A percentile compares a stretch with the other conserved stretches of the same genome.
These are phyloP conservation scores for Adrianichthys oophorus DNA, from an alignment of 2,797 vertebrate genomes.

Conservation along the genomic window DNA sequence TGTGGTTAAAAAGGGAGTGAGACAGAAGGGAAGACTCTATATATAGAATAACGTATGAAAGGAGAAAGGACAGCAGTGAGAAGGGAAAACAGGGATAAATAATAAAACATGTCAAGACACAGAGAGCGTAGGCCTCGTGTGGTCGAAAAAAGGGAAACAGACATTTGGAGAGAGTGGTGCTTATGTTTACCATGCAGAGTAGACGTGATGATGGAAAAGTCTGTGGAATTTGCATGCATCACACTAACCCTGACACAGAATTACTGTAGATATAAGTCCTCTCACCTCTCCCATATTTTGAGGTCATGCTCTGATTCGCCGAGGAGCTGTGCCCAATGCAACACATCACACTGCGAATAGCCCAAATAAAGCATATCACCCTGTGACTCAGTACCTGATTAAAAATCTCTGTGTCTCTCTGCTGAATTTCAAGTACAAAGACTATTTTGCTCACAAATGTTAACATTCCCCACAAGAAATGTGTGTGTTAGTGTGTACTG, in stretches of 20 bases:
- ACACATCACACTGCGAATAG: slow-evolving; percentile 22
- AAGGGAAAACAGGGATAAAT: slow-evolving; percentile 1
- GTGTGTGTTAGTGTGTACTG: neutral
- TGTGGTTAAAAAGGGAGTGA: slow-evolving; percentile 19
- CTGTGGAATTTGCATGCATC: slow-evolving; percentile 9
- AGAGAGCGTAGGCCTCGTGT: neutral
- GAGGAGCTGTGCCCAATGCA: slow-evolving; percentile 32
- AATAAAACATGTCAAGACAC: neutral
- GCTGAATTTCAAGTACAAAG: slow-evolving; percentile 12
- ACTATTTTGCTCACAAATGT: slow-evolving; percentile 8
- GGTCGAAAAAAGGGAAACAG: no score
- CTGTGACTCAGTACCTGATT: slow-evolving; percentile 10
- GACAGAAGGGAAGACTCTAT: slow-evolving; percentile 13
- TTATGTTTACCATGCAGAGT: neutral
- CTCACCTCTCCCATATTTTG: slow-evolving; percentile 12
- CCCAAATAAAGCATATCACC: slow-evolving; percentile 19
- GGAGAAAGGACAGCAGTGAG: slow-evolving; percentile 1
- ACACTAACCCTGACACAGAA: slow-evolving; percentile 5
- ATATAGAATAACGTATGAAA: slow-evolving; percentile 18
- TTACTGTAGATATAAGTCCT: slow-evolving; percentile 19
- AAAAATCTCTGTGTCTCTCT: neutral
- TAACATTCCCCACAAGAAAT: neutral
- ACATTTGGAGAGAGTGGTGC: no score
- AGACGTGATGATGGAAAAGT: slow-evolving; percentile 2
- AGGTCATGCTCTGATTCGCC: slow-evolving; percentile 49